These are phyloP conservation scores for Gymnogyps californianus DNA, from an alignment of 2,113 vertebrate species.

Conservation along the genomic window DNA sequence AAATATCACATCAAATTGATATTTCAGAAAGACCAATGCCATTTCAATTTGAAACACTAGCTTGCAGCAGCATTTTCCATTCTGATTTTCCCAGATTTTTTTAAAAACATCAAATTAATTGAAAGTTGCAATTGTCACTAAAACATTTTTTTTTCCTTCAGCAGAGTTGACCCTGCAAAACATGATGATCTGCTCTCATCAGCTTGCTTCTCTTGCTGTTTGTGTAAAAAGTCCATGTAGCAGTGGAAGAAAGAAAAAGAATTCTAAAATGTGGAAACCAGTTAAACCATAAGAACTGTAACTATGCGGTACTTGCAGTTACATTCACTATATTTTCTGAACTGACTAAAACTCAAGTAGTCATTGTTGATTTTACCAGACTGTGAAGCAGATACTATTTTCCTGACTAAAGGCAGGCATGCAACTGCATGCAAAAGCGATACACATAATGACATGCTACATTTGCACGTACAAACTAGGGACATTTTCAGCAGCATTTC, in stretches of 20 bases:
- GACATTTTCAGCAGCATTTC: not conserved
- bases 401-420: not conserved
- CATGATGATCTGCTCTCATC: not conserved
- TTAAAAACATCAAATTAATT: not conserved
- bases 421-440: not conserved
- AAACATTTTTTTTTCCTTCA: not conserved
- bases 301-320: not conserved
- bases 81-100: not conserved
- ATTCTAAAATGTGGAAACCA: not conserved
- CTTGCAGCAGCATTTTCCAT: not conserved
- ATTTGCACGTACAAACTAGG: not conserved
- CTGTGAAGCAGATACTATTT: not conserved
- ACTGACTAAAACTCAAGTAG: not conserved
- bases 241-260: not conserved
- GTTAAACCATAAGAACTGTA: not conserved
- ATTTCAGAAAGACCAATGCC: not conserved
- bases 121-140: not conserved
- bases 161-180: not conserved
- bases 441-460: not conserved
- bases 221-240: not conserved
- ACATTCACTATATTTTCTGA: not conserved
- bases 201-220: not conserved
- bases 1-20: conserved; percentile 1
- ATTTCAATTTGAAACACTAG: not conserved
- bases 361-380: not conserved